Percentiles rank a stretch among this genome's conserved stretches.
Evolutionary conservation across 2,888 invertebrate genomes (phyloP).

Genomic region (Fabriciana adippe): DNA sequence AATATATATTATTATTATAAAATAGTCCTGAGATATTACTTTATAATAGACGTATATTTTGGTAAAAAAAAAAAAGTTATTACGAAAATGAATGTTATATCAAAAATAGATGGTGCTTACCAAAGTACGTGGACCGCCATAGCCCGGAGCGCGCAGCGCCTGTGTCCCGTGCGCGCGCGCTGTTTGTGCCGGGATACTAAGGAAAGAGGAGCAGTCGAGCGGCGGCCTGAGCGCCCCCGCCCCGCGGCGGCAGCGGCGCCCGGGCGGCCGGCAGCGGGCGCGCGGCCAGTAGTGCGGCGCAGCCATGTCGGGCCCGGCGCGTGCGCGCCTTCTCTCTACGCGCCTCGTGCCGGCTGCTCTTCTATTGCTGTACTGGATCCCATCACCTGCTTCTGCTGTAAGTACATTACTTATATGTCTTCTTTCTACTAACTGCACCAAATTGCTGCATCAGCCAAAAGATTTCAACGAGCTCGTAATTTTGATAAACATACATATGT

Average conservation of each 20-base stretch:
- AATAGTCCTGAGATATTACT: background rate
- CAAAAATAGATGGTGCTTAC: conserved; percentile 52
- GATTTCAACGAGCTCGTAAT: conserved; percentile 52
- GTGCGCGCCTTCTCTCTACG: conserved; percentile 69
- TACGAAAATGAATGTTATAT: background rate
- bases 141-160: conserved; percentile 78
- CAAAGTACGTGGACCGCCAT: conserved; percentile 78
- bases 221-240: conserved; percentile 64
- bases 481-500: background rate
- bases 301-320: conserved; percentile 81
- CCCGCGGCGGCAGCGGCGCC: conserved; percentile 52
- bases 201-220: conserved; percentile 71
- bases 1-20: conserved; percentile 27
- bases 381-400: conserved; percentile 63
- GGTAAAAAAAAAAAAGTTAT: background rate
- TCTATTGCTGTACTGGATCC: conserved; percentile 60
- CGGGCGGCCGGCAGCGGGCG: conserved; percentile 59
- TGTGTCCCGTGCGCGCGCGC: conserved; percentile 80
- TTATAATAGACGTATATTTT: background rate
- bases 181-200: conserved; percentile 79
- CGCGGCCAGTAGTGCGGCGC: conserved; percentile 77
- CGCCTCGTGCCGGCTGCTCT: conserved; percentile 64
- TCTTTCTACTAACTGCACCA: background rate
- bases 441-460: conserved; percentile 40
- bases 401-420: conserved; percentile 50